Conservation (phyloP, 2,797 vertebrate species). For the Tympanoctomys barrerae region DNA sequence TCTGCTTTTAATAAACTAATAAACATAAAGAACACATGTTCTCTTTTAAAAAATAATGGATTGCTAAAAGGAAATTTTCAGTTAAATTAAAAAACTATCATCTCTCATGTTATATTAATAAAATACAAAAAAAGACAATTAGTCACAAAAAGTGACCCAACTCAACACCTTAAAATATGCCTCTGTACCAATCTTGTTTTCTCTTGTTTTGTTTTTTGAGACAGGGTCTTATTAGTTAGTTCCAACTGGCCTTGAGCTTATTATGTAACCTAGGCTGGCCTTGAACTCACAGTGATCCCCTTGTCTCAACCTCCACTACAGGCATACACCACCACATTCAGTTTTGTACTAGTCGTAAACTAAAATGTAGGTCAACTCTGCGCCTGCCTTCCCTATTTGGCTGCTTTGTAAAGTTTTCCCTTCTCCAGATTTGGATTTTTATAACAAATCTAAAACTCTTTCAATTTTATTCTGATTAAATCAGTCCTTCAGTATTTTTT, state of each 20-base stretch:
- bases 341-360: background rate
- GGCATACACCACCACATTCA: too few relatives aligned
- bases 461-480: slow-evolving; percentile 92
- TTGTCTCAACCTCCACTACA: too few relatives aligned
- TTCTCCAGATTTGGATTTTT: slow-evolving; percentile 89
- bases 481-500: slow-evolving; percentile 89
- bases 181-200: background rate
- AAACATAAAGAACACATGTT: background rate
- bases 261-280: too few relatives aligned
- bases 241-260: too few relatives aligned
- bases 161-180: slow-evolving; percentile 34
- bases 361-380: slow-evolving; percentile 34
- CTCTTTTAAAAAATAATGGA: background rate
- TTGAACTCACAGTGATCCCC: too few relatives aligned
- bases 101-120: background rate
- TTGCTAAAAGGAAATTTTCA: slow-evolving; percentile 38
- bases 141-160: slow-evolving; percentile 14
- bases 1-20: background rate
- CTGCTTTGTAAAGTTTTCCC: slow-evolving; percentile 92
- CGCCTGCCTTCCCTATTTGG: slow-evolving; percentile 84
- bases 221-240: too few relatives aligned
- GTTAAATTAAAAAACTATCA: slow-evolving; percentile 30
- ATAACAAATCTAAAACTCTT: slow-evolving; percentile 89
- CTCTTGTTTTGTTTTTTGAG: too few relatives aligned
- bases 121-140: slow-evolving; percentile 18